These are phyloP conservation scores for Rotaria magnacalcarata DNA, from an alignment of 2,888 invertebrate species.

Conservation along the genomic window DNA sequence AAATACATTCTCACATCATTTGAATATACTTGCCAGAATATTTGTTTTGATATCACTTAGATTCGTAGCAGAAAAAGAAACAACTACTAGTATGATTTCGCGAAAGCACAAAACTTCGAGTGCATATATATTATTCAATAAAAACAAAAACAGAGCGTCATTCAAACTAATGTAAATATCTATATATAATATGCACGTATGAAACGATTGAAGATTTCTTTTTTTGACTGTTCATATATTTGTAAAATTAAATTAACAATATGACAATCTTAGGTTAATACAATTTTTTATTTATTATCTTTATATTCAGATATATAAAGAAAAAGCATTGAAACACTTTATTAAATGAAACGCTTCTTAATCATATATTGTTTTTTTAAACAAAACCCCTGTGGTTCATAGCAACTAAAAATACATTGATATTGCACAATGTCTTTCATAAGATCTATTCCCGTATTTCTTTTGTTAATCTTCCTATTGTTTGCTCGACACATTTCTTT, in stretches of 20 bases:
- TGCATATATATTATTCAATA: neutral
- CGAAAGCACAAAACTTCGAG: neutral
- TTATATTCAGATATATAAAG: neutral
- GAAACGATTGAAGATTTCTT: neutral
- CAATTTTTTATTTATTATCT: neutral
- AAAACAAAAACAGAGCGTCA: neutral
- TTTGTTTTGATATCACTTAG: neutral
- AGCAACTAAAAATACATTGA: neutral
- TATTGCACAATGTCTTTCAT: too few relatives aligned
- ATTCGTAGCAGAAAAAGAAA: neutral
- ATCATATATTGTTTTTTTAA: neutral
- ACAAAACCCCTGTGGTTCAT: neutral
- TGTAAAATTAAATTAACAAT: neutral
- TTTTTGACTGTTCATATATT: neutral
- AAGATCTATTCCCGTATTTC: neutral
- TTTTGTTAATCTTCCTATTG: neutral
- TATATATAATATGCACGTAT: constrained; percentile 5
- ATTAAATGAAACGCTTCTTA: too few relatives aligned
- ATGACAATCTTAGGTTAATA: neutral
- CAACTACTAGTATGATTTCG: neutral
- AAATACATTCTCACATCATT: neutral
- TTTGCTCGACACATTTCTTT: neutral
- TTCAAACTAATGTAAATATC: neutral
- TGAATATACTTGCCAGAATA: neutral
- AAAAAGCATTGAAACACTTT: too few relatives aligned